Evolutionary conservation across 2,113 vertebrate genomes (phyloP), one percentile per base, ranked within the genome.

Genomic region (Aleadryas rufinucha): DNA sequence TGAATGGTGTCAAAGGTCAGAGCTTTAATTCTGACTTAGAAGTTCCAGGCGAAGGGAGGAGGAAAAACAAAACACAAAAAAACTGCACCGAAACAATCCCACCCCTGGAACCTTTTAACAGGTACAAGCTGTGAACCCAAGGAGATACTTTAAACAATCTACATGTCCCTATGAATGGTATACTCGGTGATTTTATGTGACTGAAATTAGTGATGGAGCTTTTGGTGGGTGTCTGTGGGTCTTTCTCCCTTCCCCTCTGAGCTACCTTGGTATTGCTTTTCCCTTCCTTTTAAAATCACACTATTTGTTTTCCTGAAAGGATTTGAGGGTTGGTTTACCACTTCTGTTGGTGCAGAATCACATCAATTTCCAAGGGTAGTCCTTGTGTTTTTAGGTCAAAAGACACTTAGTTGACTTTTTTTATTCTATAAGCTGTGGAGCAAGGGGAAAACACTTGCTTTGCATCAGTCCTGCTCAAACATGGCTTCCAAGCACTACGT

Each of bases 1-100:
- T n/a, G 57, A 69, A 84, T 84, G 53, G 44, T 76, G 49, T 87
- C 57, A 94, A 76, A 85, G 86, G 66, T 87, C 39, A 83, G 77
- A 69, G 42, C 42, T 89, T 85, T 68, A 27, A 35, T 93, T 94
- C 19, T 31, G 31, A 77, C 33, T 68, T 56, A 26, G 26, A 37
- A 57, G 47, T 53, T 75, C 3, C 28, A 54, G 28, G 35, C 61
- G 39, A 33, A 74, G 31, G 5, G 13, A 4, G 10, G 13, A 21
- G 17, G 39, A 35, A 35, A 50, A 59, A 6, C 15, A 23, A 11
- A 66, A 77, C 17, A 42, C 21, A 0, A 11, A 37, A 44, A 57
- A 69, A n/a, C 5, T 1, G 2, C 33, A 53, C 9, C 7, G 2
- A 83, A 86, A 21, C 26, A 81, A 11, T 42, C 10, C 16, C 7